A percentile compares a stretch with the other conserved stretches of the same genome.
phyloP scores from a whole-genome alignment of 2,113 vertebrate genomes.

The Corythornis cristatus region DNA sequence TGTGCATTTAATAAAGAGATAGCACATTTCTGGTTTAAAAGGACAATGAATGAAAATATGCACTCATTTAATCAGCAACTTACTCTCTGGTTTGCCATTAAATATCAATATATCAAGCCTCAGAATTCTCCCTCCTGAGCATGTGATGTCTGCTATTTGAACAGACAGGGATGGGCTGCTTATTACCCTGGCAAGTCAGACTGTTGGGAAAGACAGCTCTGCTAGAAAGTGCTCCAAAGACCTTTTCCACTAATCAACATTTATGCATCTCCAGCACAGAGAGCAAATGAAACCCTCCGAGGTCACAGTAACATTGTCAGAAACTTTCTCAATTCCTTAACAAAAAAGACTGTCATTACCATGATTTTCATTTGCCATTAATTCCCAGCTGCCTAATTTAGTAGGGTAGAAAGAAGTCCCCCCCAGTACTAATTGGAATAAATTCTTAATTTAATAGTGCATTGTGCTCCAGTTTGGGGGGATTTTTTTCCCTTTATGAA shows the following conservation, averaged over 20 bases:
- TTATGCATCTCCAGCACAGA: not conserved
- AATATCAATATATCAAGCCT: not conserved
- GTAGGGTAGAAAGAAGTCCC: not conserved
- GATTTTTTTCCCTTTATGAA: not conserved
- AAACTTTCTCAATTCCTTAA: not conserved
- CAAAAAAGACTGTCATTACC: not conserved
- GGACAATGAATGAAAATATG: not conserved
- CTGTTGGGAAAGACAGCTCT: not conserved
- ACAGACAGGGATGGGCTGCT: not conserved
- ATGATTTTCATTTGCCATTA: slow-evolving; percentile 35
- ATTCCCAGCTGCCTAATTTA: slow-evolving; percentile 51
- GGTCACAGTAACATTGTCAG: not conserved
- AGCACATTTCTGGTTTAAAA: not conserved
- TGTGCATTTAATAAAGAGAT: not conserved
- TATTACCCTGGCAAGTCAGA: not conserved
- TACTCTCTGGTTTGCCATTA: not conserved
- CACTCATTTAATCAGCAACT: not conserved
- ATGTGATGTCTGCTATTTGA: not conserved
- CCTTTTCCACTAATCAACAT: not conserved
- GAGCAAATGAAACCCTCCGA: not conserved
- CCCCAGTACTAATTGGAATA: slow-evolving; percentile 50
- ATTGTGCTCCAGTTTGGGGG: not conserved
- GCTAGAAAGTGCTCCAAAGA: not conserved
- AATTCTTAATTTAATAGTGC: slow-evolving; percentile 53
- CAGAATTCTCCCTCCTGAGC: not conserved